Percentiles rank a stretch among this genome's conserved stretches.
Evolutionary conservation across 2,888 invertebrate genomes (phyloP).

Genomic region (Unio pictorum): DNA sequence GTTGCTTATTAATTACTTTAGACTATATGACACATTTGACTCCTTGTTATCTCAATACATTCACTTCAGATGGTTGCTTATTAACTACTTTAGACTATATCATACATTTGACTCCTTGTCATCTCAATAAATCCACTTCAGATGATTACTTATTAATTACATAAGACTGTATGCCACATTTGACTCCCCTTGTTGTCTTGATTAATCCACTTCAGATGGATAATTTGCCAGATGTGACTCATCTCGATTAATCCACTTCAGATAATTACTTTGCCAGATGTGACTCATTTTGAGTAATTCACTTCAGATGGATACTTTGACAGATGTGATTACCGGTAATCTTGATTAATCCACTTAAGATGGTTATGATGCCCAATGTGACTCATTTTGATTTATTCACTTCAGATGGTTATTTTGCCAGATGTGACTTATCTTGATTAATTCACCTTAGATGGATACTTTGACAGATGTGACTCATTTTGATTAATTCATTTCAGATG

Average conservation of each 20-base stretch:
- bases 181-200: too few relatives aligned
- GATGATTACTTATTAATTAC: constrained; percentile 32
- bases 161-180: constrained; percentile 22
- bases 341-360: too few relatives aligned
- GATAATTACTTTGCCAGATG: constrained; percentile 46
- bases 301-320: constrained; percentile 47
- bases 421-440: not conserved
- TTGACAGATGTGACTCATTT: constrained; percentile 30
- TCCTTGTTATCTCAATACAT: too few relatives aligned
- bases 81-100: too few relatives aligned
- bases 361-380: not conserved
- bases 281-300: too few relatives aligned
- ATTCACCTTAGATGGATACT: constrained; percentile 34
- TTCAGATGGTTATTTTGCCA: constrained; percentile 50
- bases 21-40: too few relatives aligned
- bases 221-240: not conserved
- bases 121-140: constrained; percentile 10
- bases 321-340: constrained; percentile 2
- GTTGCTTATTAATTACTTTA: too few relatives aligned
- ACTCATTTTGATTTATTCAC: constrained; percentile 1
- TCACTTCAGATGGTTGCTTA: too few relatives aligned
- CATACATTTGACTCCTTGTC: not conserved
- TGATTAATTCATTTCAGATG: too few relatives aligned
- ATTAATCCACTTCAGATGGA: too few relatives aligned
- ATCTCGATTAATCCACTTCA: constrained; percentile 11